Base-by-base conservation (phyloP, 2,797 vertebrate genomes). In the Macroramphosus scolopax region DNA sequence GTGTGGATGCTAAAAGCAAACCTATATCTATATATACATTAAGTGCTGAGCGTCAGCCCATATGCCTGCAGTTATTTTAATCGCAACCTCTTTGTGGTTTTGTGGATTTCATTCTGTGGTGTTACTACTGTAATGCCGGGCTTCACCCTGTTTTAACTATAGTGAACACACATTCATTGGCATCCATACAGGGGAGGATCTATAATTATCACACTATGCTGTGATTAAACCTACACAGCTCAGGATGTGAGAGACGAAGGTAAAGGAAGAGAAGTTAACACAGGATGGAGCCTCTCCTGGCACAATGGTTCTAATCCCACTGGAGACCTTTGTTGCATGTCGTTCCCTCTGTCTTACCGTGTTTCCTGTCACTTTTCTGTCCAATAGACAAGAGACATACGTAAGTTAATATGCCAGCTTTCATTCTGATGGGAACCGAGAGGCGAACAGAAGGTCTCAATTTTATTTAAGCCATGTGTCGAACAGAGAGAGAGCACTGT, bases 171-270 rank as follows among this genome's bases (percentile, higher is more conserved):
- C n/a, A 25, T 68, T 67, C 26, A 50, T 31, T 35, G 53, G 57
- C 16, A 60, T 69, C 67, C 56, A 66, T 55, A 64, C 52, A 56
- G 52, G 35, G 22, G 7, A 31, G 15, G n/a, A 36, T 14, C 59
- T 66, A 17, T 77, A 73, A 76, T 81, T 72, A 80, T 52, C 33
- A 50, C 14, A 11, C 44, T 43, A 32, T 40, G 48, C 20, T 48
- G 48, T 62, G 45, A 66, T 74, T 63, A 43, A 61, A 63, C 16
- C 12, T 33, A 32, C 43, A 69, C 30, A 35, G 32, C 1, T 54
- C 6, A 3, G 36, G 34, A 33, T 55, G n/a, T n/a, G n/a, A 26
- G 49, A n/a, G 9, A 41, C 26, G 31, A 61, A 29, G 25, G 34
- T 17, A 17, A 24, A 45, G 37, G 28, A 57, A 16, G 29, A 59